Percentiles rank a stretch among this genome's conserved stretches.
Conservation (phyloP, 2,797 vertebrate genomes). For the Hafferia zeledoni region DNA sequence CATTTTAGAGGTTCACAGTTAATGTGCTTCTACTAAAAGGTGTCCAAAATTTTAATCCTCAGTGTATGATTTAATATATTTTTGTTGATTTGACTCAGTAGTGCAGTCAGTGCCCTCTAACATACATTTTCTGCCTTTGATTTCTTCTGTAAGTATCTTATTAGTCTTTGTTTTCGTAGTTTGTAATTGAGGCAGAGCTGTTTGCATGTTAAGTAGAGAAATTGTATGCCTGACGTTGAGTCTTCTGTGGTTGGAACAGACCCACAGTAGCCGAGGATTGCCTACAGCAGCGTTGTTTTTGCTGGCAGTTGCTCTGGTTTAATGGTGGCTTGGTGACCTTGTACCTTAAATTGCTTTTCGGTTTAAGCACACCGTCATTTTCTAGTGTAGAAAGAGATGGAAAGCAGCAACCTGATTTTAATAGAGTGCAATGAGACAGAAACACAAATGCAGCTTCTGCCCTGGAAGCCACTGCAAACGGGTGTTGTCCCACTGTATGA, state of each 20-base stretch:
- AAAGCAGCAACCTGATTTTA: conserved; percentile 27
- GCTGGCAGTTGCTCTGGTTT: conserved; percentile 30
- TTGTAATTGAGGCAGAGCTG: conserved; percentile 18
- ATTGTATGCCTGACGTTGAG: not conserved
- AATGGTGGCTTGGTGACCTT: conserved; percentile 59
- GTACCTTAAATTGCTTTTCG: conserved; percentile 43
- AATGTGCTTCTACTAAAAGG: not conserved
- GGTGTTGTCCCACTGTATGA: conserved; percentile 42
- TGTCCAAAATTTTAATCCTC: not conserved
- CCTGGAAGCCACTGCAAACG: conserved; percentile 21
- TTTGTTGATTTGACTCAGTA: not conserved
- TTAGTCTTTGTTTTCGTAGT: conserved; percentile 24
- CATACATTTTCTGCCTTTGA: not conserved
- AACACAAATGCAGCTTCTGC: not conserved
- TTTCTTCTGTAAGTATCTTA: not conserved
- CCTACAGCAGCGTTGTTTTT: conserved; percentile 59
- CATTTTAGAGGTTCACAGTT: not conserved
- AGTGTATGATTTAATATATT: not conserved
- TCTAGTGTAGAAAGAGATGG: conserved; percentile 9
- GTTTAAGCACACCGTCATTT: not conserved
- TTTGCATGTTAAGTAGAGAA: conserved; percentile 51
- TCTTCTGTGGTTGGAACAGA: conserved; percentile 33
- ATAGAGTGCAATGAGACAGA: not conserved
- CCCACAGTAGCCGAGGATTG: conserved; percentile 17
- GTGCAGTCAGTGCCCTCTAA: not conserved